Evolutionary conservation across 2,888 invertebrate species (phyloP).

Genomic region (Phania funesta): DNA sequence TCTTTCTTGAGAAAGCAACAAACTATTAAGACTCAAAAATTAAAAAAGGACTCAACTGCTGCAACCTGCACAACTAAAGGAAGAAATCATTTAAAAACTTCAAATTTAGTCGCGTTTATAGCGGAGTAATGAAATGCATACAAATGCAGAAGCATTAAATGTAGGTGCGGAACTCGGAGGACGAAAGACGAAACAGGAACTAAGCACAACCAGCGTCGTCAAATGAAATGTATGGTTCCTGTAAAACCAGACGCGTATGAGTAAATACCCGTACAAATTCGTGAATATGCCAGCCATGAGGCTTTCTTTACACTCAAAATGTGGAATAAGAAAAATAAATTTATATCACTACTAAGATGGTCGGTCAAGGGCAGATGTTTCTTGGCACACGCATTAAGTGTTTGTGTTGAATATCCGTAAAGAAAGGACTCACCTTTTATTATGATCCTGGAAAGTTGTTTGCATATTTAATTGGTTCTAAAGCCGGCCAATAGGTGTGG

Average conservation of each 20-base stretch:
- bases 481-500: conserved; percentile 36
- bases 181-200: conserved; percentile 56
- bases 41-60: conserved; percentile 26
- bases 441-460: conserved; percentile 22
- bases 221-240: conserved; percentile 50
- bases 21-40: background rate
- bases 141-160: conserved; percentile 18
- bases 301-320: conserved; percentile 8
- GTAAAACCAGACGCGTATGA: conserved; percentile 17
- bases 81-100: conserved; percentile 45
- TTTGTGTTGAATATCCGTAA: background rate
- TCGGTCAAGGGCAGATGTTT: conserved; percentile 49
- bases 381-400: conserved; percentile 52
- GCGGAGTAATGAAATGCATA: conserved; percentile 14
- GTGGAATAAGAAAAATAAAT: conserved; percentile 7
- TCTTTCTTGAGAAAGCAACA: no score
- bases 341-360: conserved; percentile 33
- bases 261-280: background rate
- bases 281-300: background rate
- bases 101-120: conserved; percentile 28
- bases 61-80: conserved; percentile 13
- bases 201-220: conserved; percentile 55
- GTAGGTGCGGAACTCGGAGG: background rate
- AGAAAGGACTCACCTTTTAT: conserved; percentile 31
- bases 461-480: background rate